Conservation (phyloP, 2,797 vertebrate genomes). For the Oryzias dopingdopingensis region DNA sequence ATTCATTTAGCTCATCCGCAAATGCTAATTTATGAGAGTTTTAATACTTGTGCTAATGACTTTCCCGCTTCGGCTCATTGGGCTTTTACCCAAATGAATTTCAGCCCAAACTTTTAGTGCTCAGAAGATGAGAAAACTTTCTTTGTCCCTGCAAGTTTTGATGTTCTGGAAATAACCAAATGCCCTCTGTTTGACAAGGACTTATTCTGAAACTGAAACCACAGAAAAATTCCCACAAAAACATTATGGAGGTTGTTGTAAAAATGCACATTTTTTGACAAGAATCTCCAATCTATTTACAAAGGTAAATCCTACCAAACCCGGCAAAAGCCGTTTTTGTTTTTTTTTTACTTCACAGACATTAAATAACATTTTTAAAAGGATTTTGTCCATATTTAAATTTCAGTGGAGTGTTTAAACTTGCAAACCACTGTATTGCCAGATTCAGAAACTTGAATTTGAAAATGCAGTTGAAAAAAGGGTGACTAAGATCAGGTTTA, state of each 20-base stretch:
- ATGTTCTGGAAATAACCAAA: slow-evolving; percentile 14
- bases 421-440: neutral
- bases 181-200: neutral
- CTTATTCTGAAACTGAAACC: too few species aligned
- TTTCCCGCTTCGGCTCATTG: slow-evolving; percentile 7
- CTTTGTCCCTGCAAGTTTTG: slow-evolving; percentile 15
- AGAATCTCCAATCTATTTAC: too few species aligned
- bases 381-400: too few species aligned
- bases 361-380: too few species aligned
- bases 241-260: neutral
- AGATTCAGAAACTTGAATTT: too few species aligned
- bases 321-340: too few species aligned
- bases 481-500: too few species aligned
- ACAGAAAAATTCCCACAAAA: neutral
- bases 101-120: slow-evolving; percentile 25
- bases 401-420: too few species aligned
- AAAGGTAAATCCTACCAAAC: too few species aligned
- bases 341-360: too few species aligned
- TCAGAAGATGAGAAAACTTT: slow-evolving; percentile 37
- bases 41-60: slow-evolving; percentile 2
- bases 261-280: too few species aligned
- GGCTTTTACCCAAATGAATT: slow-evolving; percentile 13
- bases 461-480: too few species aligned
- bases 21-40: slow-evolving; percentile 9
- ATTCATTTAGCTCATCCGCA: slow-evolving; percentile 1